These are phyloP conservation scores for Danaus plexippus DNA, from an alignment of 1,140 invertebrate genomes.

Conservation along the genomic window DNA sequence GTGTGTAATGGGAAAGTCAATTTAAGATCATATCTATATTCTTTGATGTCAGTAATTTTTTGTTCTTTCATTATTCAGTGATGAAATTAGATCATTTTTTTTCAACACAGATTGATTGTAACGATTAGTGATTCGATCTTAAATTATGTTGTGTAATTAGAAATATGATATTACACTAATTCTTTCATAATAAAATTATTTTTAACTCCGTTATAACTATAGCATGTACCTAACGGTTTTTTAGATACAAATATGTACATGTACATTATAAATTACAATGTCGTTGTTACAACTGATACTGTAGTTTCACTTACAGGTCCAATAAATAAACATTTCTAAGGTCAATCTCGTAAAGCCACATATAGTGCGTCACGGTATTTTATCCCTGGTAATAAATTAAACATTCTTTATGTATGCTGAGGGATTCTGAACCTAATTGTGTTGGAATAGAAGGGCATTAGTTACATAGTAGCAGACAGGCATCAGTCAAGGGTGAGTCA, in stretches of 20 bases:
- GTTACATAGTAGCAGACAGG: constrained; percentile 49
- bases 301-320: no score
- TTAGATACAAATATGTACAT: no score
- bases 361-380: constrained; percentile 5
- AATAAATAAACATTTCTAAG: no score
- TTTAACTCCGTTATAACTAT: no score
- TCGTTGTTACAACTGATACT: no score
- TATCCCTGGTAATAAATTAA: constrained; percentile 19
- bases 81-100: constrained; percentile 41
- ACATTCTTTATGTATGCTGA: constrained; percentile 14
- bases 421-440: constrained; percentile 26
- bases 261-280: no score
- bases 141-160: constrained; percentile 20
- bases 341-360: no score
- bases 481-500: constrained; percentile 57
- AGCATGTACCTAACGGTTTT: no score
- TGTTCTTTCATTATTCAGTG: constrained; percentile 42
- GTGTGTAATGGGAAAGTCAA: constrained; percentile 59
- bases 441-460: constrained; percentile 19
- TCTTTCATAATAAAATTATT: no score
- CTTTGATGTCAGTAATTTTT: constrained; percentile 43
- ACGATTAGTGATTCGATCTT: constrained; percentile 23
- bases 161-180: no score
- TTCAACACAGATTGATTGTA: constrained; percentile 28
- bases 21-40: constrained; percentile 52